Percentiles rank a stretch among this genome's conserved stretches.
These are phyloP conservation scores for Cygnus atratus DNA, from an alignment of 2,113 vertebrate genomes.

Conservation along the genomic window DNA sequence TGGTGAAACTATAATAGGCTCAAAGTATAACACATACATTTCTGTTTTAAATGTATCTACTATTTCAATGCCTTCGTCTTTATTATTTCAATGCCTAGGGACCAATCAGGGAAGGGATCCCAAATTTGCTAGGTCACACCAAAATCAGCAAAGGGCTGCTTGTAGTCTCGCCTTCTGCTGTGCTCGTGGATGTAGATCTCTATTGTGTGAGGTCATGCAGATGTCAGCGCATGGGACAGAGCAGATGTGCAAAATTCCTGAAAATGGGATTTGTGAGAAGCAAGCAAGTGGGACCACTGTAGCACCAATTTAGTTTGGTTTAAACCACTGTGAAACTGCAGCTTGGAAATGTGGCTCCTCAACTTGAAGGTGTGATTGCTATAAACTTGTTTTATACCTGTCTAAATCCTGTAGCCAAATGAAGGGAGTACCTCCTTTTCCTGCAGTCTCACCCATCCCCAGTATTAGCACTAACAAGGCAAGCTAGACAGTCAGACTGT, in stretches of 20 bases:
- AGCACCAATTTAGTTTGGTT: background rate
- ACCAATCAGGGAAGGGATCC: background rate
- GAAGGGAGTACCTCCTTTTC: background rate
- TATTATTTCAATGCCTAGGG: background rate
- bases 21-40: background rate
- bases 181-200: background rate
- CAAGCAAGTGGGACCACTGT: background rate
- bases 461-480: background rate
- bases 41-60: background rate
- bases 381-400: background rate
- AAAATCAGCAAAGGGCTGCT: background rate
- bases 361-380: background rate
- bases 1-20: background rate
- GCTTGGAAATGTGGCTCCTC: background rate
- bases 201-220: background rate
- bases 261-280: background rate
- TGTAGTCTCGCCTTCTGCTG: background rate
- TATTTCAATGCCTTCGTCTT: background rate
- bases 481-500: background rate
- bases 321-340: background rate
- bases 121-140: background rate
- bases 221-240: background rate
- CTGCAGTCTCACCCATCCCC: background rate
- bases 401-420: background rate
- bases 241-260: background rate